Evolutionary conservation across 2,888 invertebrate species (phyloP), one percentile per base, ranked within the genome.

Genomic region (Neoascia interrupta): DNA sequence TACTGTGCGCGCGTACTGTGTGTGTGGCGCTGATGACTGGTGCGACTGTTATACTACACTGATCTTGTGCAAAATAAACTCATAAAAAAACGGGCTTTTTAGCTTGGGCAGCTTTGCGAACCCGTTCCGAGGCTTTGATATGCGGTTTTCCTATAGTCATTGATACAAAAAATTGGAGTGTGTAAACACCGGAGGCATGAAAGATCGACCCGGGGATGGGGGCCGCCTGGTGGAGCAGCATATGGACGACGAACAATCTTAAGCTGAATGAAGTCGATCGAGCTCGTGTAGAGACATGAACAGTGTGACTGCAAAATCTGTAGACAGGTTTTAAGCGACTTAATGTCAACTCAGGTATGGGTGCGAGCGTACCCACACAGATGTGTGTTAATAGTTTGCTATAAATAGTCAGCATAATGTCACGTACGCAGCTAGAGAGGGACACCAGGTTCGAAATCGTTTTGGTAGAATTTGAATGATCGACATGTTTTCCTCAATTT

Each of bases 131-230:
- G 18, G 31, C 18, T 58, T 18, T 56, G 21, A 37, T 66, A 47
- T 60, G 51, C 37, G 37, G 28, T 56, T 47, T 61, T 15, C 19
- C 41, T 56, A 43, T 39, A 28, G 54, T 19, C 60, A 70, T 76
- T 76, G 70, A 70, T 76, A 70, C 49, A 5, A 61, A n/a, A n/a
- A 66, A 26, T 60, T 45, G 26, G 39, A 39, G 63, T 56, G 45
- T 63, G 13, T 54, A 41, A 11, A 60, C 6, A 26, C 5, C 37
- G 39, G 41, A 34, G 4, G 45, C n/a, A n/a, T n/a, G n/a, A n/a
- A n/a, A n/a, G n/a, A n/a, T n/a, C n/a, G n/a, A n/a, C n/a, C n/a
- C n/a, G n/a, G n/a, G n/a, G n/a, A n/a, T n/a, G n/a, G n/a, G n/a
- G n/a, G n/a, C n/a, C n/a, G n/a, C n/a, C n/a, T n/a, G n/a, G n/a